phyloP scores from a whole-genome alignment of 2,888 invertebrate genomes.

The Chouioia cunea region DNA sequence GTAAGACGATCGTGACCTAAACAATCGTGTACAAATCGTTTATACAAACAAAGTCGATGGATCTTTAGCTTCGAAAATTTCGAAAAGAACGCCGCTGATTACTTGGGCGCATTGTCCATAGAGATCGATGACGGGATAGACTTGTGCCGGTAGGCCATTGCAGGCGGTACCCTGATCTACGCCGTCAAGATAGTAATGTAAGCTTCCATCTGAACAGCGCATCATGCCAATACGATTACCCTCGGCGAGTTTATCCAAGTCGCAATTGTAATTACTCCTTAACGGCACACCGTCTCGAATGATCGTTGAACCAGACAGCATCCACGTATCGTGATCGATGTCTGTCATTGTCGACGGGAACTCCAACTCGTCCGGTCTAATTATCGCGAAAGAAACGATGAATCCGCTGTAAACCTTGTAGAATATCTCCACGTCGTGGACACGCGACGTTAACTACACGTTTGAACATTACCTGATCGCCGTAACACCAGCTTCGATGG shows the following conservation, averaged over 20 bases:
- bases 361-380: conserved; percentile 91
- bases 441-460: not conserved
- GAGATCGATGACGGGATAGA: conserved; percentile 94
- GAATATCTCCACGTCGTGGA: too few species aligned
- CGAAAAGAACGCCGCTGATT: conserved; percentile 57
- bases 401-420: too few species aligned
- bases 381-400: conserved; percentile 68
- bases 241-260: conserved; percentile 84
- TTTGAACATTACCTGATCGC: conserved; percentile 51
- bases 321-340: conserved; percentile 91
- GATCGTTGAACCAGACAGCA: conserved; percentile 90
- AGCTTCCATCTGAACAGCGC: conserved; percentile 84
- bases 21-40: too few species aligned
- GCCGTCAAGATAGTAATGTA: conserved; percentile 90
- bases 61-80: not conserved
- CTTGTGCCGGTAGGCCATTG: conserved; percentile 81
- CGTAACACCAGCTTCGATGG: conserved; percentile 80
- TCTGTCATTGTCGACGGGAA: conserved; percentile 92
- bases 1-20: conserved; percentile 65
- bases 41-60: too few species aligned
- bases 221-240: conserved; percentile 89
- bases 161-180: conserved; percentile 90
- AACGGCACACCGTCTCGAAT: conserved; percentile 92
- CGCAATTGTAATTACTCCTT: conserved; percentile 86
- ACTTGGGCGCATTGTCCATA: conserved; percentile 97